These are phyloP conservation scores for Chunga burmeisteri DNA, from an alignment of 2,113 vertebrate species.

Conservation along the genomic window DNA sequence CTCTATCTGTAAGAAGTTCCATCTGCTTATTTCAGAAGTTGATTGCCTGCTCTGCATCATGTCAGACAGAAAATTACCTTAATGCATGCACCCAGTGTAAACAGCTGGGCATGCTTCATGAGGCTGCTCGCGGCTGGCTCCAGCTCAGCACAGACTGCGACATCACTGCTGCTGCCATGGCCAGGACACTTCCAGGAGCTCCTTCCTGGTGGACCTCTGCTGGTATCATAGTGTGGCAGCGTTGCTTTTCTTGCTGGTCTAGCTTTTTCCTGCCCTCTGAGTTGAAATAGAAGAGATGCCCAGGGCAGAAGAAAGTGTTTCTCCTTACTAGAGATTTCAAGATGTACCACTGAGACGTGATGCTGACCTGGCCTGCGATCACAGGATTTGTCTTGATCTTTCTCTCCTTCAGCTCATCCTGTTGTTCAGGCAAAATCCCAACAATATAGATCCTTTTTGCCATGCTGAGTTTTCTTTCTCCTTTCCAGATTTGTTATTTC, in stretches of 20 bases:
- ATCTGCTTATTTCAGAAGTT: slow-evolving; percentile 22
- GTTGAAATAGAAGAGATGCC: background rate
- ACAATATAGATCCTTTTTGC: background rate
- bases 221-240: background rate
- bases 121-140: background rate
- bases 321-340: background rate
- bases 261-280: background rate
- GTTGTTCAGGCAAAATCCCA: background rate
- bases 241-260: background rate
- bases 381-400: background rate
- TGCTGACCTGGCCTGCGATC: background rate
- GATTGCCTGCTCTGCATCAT: background rate
- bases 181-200: background rate
- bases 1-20: slow-evolving; percentile 14
- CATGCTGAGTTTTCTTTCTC: background rate
- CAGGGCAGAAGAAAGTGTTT: background rate
- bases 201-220: background rate
- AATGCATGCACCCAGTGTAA: background rate
- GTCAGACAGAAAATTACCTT: background rate
- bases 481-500: background rate
- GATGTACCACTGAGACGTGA: background rate
- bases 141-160: background rate
- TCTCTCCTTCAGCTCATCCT: background rate
- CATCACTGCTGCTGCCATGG: background rate
- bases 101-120: background rate